These are phyloP conservation scores for Macroglossus sobrinus DNA, from an alignment of 2,113 vertebrate species.

Conservation along the genomic window DNA sequence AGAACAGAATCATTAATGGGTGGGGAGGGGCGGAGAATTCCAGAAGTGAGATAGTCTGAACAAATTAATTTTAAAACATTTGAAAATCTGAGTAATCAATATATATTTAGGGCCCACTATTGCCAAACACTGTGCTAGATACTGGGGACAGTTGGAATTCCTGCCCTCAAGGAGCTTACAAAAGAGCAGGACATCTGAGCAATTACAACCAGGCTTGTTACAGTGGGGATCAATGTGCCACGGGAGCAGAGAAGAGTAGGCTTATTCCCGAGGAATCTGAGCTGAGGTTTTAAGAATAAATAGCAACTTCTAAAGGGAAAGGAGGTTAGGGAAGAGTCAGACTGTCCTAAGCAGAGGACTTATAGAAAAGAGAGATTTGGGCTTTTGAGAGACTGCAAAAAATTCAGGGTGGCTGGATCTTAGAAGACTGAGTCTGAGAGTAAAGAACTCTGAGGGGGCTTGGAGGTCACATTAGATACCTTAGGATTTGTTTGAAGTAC, in stretches of 20 bases:
- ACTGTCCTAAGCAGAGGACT: background rate
- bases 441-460: background rate
- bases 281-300: background rate
- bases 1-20: background rate
- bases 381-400: background rate
- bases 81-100: background rate
- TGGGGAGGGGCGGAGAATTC: background rate
- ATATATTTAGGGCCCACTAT: background rate
- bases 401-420: background rate
- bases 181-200: too few species aligned
- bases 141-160: background rate
- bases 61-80: background rate
- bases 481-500: background rate
- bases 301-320: background rate
- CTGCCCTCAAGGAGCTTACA: background rate
- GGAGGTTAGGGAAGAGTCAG: background rate
- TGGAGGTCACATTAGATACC: background rate
- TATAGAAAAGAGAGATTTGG: background rate
- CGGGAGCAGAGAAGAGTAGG: background rate
- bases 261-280: background rate
- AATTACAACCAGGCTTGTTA: background rate
- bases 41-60: background rate
- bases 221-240: background rate
- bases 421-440: background rate
- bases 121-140: background rate